Conservation (phyloP, 2,797 vertebrate genomes). For the Eulemur rubriventer region DNA sequence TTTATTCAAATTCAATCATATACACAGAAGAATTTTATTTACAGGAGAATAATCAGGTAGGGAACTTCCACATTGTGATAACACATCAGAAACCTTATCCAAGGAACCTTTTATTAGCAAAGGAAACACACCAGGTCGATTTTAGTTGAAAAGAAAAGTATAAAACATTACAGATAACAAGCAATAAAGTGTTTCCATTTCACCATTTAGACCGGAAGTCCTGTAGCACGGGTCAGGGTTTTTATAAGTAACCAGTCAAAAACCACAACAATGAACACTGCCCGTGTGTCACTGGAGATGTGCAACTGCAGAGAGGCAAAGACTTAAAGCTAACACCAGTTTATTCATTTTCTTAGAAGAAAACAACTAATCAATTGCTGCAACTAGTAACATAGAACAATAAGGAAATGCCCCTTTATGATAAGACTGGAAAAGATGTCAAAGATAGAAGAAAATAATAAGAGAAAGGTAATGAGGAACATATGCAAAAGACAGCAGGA, state of each 20-base stretch:
- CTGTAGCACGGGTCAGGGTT: background rate
- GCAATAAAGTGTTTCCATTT: background rate
- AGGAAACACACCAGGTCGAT: background rate
- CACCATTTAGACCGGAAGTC: background rate
- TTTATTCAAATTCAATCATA: background rate
- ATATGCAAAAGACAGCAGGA: background rate
- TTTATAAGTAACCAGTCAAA: background rate
- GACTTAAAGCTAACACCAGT: background rate
- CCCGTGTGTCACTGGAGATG: background rate
- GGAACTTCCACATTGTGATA: background rate
- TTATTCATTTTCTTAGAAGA: background rate
- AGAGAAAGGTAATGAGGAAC: background rate
- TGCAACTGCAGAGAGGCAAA: background rate
- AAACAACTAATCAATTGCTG: background rate
- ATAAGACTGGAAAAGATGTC: background rate
- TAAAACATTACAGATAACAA: background rate
- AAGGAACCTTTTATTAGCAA: background rate
- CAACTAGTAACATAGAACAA: background rate
- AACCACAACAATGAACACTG: background rate
- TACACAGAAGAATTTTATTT: background rate
- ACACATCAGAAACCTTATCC: background rate
- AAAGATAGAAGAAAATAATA: background rate
- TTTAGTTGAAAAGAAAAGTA: slow-evolving; percentile 2
- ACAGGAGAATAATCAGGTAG: background rate
- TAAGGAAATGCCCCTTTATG: background rate